Percentiles rank a stretch among this genome's conserved stretches.
phyloP scores from a whole-genome alignment of 2,888 invertebrate genomes.

The Disparrhopalites patrizii region DNA sequence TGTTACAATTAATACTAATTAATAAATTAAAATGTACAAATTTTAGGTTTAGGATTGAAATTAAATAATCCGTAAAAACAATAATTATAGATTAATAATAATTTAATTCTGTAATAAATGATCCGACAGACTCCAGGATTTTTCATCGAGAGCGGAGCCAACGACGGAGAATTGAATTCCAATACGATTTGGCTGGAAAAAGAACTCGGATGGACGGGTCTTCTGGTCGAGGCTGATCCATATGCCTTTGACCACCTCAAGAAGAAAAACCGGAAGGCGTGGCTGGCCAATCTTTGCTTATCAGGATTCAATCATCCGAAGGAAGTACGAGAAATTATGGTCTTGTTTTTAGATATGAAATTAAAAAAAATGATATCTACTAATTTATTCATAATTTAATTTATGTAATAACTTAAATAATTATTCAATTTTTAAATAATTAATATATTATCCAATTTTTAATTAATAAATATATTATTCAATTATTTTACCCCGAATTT shows the following conservation, averaged over 20 bases:
- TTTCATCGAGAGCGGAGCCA: slow-evolving; percentile 31
- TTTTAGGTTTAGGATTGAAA: too few relatives aligned
- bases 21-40: too few relatives aligned
- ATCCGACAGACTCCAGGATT: slow-evolving; percentile 29
- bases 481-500: not conserved
- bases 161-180: slow-evolving; percentile 27
- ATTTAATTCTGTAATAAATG: not conserved
- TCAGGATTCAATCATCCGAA: slow-evolving; percentile 18
- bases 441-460: not conserved
- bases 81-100: not conserved
- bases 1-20: not conserved
- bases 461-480: not conserved
- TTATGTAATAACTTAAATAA: not conserved
- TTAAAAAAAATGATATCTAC: not conserved
- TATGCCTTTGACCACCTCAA: slow-evolving; percentile 16
- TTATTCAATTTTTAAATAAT: not conserved
- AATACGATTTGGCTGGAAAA: slow-evolving; percentile 27
- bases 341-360: not conserved
- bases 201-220: slow-evolving; percentile 26
- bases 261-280: slow-evolving; percentile 27
- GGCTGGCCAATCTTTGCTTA: slow-evolving; percentile 25
- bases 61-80: too few relatives aligned
- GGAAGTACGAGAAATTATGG: slow-evolving; percentile 12
- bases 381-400: not conserved
- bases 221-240: slow-evolving; percentile 28